Percentiles rank a stretch among this genome's conserved stretches.
These are phyloP conservation scores for Vultur gryphus DNA, from an alignment of 2,797 vertebrate species.

Conservation along the genomic window DNA sequence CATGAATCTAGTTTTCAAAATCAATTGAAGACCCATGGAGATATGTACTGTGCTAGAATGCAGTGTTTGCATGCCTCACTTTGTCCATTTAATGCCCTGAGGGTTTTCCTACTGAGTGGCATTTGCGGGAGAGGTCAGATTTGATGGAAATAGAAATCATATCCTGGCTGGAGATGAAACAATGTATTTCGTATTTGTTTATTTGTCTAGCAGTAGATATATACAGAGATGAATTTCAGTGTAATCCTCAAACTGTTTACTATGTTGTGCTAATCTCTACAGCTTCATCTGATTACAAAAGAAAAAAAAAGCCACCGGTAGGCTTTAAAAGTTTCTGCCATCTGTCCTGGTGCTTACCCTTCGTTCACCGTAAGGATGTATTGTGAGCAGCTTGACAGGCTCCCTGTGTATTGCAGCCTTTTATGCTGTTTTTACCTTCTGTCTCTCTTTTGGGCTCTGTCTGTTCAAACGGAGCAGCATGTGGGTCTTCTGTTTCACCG, in stretches of 20 bases:
- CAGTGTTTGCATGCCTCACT: background rate
- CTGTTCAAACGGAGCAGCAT: background rate
- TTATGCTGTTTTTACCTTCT: background rate
- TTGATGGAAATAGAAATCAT: background rate
- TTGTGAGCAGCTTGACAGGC: background rate
- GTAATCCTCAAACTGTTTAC: background rate
- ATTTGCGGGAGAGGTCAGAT: background rate
- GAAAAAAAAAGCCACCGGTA: background rate
- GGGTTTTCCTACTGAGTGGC: background rate
- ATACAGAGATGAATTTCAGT: background rate
- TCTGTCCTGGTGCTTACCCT: slow-evolving; percentile 1
- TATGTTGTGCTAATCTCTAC: background rate
- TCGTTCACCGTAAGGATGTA: background rate
- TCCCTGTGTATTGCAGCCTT: background rate
- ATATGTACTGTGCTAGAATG: background rate
- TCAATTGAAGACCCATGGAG: background rate
- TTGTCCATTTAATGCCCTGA: background rate
- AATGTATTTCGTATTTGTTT: background rate
- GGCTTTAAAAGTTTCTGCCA: slow-evolving; percentile 39
- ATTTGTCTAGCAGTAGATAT: background rate
- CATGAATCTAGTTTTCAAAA: background rate
- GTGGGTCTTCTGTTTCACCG: background rate
- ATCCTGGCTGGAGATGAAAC: background rate
- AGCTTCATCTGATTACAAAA: slow-evolving; percentile 26
- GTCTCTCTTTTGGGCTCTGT: background rate